phyloP scores from a whole-genome alignment of 2,797 vertebrate species.

The Cephalopachus bancanus region DNA sequence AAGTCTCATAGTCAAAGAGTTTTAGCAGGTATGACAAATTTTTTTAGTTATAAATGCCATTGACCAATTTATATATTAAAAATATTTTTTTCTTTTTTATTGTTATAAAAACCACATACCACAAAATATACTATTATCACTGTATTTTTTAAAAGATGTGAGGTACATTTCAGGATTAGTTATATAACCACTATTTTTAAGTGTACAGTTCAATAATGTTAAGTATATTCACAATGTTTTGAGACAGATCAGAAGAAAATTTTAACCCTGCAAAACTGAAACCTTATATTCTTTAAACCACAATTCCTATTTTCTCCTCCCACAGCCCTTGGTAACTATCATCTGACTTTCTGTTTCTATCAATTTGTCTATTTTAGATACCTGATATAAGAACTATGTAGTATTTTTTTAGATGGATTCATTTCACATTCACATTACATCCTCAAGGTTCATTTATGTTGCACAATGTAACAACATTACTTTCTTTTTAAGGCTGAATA shows the following conservation, averaged over 20 bases:
- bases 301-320: not conserved
- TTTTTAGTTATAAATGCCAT: not conserved
- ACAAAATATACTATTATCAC: not conserved
- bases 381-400: not conserved
- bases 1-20: not conserved
- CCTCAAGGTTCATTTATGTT: not conserved
- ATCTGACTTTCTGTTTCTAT: not conserved
- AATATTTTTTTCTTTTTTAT: not conserved
- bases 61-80: not conserved
- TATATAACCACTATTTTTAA: not conserved
- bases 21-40: not conserved
- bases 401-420: not conserved
- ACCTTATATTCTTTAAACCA: not conserved
- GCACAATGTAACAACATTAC: not conserved
- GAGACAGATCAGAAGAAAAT: not conserved
- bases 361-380: not conserved
- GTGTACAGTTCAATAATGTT: not conserved
- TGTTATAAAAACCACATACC: not conserved
- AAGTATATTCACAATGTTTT: not conserved
- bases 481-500: not conserved
- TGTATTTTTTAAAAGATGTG: no score
- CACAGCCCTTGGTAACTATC: not conserved
- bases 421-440: not conserved
- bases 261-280: conserved; percentile 11
- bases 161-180: no score